A percentile compares a stretch with the other conserved stretches of the same genome.
These are phyloP conservation scores for Pseudomyrmex dendroicus DNA, from an alignment of 1,140 invertebrate species.

Conservation along the genomic window DNA sequence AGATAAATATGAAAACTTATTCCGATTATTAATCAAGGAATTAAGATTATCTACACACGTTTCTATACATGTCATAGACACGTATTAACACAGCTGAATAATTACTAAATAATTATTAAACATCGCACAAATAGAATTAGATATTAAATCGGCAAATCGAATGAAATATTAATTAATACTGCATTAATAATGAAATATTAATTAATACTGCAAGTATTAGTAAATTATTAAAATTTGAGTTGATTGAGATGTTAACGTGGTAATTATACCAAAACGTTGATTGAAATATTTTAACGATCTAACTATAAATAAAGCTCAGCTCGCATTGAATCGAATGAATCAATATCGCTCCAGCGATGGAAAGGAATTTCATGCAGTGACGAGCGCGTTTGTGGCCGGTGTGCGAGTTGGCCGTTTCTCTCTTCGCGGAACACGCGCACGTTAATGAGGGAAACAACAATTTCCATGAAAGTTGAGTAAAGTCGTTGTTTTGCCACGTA, in stretches of 20 bases:
- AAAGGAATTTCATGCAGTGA: background rate
- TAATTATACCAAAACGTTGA: background rate
- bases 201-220: background rate
- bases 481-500: conserved; percentile 49
- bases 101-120: conserved; percentile 7
- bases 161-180: conserved; percentile 30
- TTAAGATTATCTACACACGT: background rate
- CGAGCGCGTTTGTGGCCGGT: background rate
- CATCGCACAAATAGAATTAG: background rate
- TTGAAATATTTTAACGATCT: background rate
- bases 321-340: conserved; percentile 5
- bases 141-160: conserved; percentile 7
- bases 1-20: background rate
- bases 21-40: conserved; percentile 8
- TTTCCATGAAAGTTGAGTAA: conserved; percentile 62
- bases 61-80: conserved; percentile 1
- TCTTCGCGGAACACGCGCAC: conserved; percentile 36
- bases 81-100: background rate
- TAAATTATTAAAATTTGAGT: too few species aligned
- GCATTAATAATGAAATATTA: conserved; percentile 17
- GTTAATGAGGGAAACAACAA: conserved; percentile 53
- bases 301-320: background rate
- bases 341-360: background rate
- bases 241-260: too few species aligned
- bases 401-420: background rate